phyloP scores from a whole-genome alignment of 2,797 vertebrate genomes.

The Graptemys geographica region DNA sequence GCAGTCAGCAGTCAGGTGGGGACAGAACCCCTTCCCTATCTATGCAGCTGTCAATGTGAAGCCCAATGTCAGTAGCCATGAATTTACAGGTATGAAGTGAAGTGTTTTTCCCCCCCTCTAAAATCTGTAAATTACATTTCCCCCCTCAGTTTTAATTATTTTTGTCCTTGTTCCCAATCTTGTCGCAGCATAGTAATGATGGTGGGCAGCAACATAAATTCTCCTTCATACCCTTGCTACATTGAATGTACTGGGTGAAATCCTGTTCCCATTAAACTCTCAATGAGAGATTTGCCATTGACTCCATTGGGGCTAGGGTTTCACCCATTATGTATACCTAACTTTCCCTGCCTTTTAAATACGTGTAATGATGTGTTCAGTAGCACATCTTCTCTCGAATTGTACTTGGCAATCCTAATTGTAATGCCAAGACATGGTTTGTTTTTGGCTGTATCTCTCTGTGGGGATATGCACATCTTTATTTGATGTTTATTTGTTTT shows the following conservation, averaged over 20 bases:
- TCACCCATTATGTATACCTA: neutral
- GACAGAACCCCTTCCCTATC: slow-evolving; percentile 80
- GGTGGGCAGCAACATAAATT: neutral
- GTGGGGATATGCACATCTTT: neutral
- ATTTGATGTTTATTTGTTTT: neutral
- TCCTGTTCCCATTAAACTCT: neutral
- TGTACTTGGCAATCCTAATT: too few relatives aligned
- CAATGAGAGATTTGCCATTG: neutral
- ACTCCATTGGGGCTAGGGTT: neutral
- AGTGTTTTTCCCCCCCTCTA: neutral
- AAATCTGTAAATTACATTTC: neutral
- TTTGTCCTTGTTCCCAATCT: neutral
- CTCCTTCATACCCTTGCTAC: neutral
- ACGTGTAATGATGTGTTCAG: neutral
- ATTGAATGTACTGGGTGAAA: neutral
- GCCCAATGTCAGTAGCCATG: slow-evolving; percentile 47
- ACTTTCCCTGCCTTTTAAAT: neutral
- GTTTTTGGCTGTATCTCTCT: neutral
- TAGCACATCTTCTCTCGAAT: neutral
- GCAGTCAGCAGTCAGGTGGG: slow-evolving; percentile 58
- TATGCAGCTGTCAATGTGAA: slow-evolving; percentile 73
- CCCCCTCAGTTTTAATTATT: neutral
- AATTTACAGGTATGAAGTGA: slow-evolving; percentile 74
- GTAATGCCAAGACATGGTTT: neutral
- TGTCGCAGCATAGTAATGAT: neutral